phyloP scores from a whole-genome alignment of 64 coral and sea anemone species.

The Stylophora pistillata region DNA sequence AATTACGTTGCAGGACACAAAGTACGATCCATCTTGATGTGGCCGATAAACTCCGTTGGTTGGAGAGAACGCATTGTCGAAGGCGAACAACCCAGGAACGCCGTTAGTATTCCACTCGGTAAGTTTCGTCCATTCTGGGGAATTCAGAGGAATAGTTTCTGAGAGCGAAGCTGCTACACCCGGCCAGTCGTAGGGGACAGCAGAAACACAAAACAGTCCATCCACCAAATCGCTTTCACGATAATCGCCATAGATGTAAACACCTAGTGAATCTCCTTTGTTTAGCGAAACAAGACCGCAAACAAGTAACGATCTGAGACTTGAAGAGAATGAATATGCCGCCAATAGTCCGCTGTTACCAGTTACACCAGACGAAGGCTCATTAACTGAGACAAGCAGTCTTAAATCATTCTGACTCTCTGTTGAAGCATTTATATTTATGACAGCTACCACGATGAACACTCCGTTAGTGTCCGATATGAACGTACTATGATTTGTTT shows the following conservation, averaged over 20 bases:
- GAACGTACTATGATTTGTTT: not conserved
- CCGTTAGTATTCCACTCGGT: slow-evolving; percentile 2
- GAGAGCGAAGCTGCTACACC: slow-evolving; percentile 22
- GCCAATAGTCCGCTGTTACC: not conserved
- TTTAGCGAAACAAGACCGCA: slow-evolving; percentile 5
- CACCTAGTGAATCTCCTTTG: not conserved
- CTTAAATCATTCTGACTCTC: not conserved
- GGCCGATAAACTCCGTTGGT: slow-evolving; percentile 14
- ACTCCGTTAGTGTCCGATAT: not conserved
- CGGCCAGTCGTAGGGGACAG: slow-evolving; percentile 6
- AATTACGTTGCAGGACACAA: slow-evolving; percentile 38
- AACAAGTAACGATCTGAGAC: not conserved
- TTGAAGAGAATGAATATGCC: not conserved
- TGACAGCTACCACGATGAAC: not conserved
- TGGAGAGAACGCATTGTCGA: slow-evolving; percentile 28
- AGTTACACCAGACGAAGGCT: not conserved
- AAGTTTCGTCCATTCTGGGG: not conserved
- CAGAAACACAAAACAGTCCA: slow-evolving; percentile 10
- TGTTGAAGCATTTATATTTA: not conserved
- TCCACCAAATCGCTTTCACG: not conserved
- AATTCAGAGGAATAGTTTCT: not conserved
- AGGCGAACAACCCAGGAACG: slow-evolving; percentile 17
- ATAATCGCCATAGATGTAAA: not conserved
- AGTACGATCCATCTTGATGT: slow-evolving; percentile 30
- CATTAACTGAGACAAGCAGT: not conserved